Conservation (phyloP, 2,888 invertebrate genomes). For the Gerosis bhagava region DNA sequence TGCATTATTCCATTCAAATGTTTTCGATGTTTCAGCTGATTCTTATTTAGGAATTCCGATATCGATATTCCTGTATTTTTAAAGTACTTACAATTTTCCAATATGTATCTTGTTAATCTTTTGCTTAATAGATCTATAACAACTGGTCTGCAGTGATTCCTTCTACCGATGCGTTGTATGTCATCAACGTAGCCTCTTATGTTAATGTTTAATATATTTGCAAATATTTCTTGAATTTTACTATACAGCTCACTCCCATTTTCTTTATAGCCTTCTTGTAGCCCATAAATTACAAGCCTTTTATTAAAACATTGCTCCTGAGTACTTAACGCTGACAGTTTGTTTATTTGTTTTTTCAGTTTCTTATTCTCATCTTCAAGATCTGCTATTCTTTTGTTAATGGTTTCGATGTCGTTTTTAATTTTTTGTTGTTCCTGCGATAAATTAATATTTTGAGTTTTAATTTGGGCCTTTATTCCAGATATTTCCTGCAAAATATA, state of each 20-base stretch:
- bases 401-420: neutral
- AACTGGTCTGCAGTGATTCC: neutral
- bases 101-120: neutral
- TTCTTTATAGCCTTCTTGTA: neutral
- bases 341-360: too few relatives aligned
- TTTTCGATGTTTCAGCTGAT: neutral
- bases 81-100: neutral
- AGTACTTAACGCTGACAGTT: too few relatives aligned
- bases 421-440: neutral
- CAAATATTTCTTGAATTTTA: neutral
- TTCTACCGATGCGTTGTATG: neutral
- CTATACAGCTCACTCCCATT: neutral
- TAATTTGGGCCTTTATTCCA: neutral
- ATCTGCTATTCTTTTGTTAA: neutral
- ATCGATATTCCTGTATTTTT: neutral
- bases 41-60: neutral
- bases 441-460: neutral
- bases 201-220: neutral
- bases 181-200: neutral
- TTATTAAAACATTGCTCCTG: too few relatives aligned
- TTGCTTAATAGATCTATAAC: constrained; percentile 2
- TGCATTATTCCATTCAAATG: neutral
- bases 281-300: neutral
- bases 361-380: neutral
- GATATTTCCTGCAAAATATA: neutral